A percentile compares a stretch with the other conserved stretches of the same genome.
Conservation (phyloP, 2,888 invertebrate genomes). For the Nemotelus pantherinus region DNA sequence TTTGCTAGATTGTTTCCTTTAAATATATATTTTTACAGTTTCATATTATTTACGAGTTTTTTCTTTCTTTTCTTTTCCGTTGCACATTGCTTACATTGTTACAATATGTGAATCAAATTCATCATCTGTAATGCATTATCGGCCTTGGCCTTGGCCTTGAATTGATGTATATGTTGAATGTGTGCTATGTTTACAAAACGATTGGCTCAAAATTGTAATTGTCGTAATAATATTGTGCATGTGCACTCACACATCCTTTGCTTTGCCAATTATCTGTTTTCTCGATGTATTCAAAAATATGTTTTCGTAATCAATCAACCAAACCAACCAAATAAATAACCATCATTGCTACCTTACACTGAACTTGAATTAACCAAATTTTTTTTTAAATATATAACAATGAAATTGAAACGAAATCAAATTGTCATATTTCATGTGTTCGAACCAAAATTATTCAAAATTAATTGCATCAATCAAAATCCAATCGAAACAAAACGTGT, state of each 20-base stretch:
- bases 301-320: too few relatives aligned
- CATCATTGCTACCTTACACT: too few relatives aligned
- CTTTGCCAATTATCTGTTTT: too few relatives aligned
- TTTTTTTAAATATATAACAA: too few relatives aligned
- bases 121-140: conserved; percentile 37
- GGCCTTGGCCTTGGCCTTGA: neutral
- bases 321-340: too few relatives aligned
- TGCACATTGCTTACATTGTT: conserved; percentile 31
- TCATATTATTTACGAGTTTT: neutral
- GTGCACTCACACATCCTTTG: neutral
- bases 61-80: conserved; percentile 27
- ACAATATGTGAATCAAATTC: conserved; percentile 28
- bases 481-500: neutral
- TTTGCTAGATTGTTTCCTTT: neutral
- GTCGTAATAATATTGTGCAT: conserved; percentile 21
- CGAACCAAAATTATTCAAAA: too few relatives aligned
- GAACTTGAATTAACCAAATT: too few relatives aligned
- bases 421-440: too few relatives aligned
- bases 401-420: too few relatives aligned
- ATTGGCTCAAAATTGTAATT: neutral
- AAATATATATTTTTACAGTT: neutral
- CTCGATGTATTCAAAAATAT: too few relatives aligned
- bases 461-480: too few relatives aligned
- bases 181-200: conserved; percentile 7
- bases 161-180: conserved; percentile 3